phyloP scores from a whole-genome alignment of 2,113 vertebrate species.

The Tapirus terrestris region DNA sequence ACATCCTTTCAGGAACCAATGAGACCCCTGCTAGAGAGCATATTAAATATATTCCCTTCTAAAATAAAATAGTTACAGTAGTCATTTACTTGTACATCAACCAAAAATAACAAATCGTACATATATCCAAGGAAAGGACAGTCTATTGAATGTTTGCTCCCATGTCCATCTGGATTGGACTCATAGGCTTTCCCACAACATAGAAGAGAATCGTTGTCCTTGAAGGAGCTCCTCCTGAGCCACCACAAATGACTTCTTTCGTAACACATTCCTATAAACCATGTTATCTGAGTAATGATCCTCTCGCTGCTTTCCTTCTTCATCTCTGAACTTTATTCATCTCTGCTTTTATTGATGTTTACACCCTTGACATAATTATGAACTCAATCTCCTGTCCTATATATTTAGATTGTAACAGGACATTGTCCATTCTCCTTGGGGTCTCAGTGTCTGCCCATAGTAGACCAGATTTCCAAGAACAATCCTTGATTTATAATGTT shows the following conservation, averaged over 20 bases:
- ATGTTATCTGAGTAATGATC: background rate
- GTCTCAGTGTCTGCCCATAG: background rate
- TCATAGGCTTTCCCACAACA: background rate
- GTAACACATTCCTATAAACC: background rate
- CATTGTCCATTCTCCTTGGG: background rate
- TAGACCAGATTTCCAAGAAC: background rate
- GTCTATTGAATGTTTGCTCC: background rate
- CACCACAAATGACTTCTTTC: no score
- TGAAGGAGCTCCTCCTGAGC: background rate
- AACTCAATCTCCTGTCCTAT: background rate
- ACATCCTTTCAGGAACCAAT: background rate
- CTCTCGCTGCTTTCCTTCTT: background rate
- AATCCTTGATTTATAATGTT: background rate
- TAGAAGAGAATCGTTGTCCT: rapidly evolving
- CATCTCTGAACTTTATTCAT: background rate
- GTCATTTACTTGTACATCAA: background rate
- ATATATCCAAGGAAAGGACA: background rate
- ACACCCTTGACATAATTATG: background rate
- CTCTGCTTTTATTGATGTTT: background rate
- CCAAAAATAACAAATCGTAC: background rate
- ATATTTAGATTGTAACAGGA: background rate
- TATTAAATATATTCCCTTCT: background rate
- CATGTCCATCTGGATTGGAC: background rate
- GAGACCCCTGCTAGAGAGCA: background rate
- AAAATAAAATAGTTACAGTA: background rate